These are phyloP conservation scores for Laspeyria flexula DNA, from an alignment of 2,888 invertebrate species.

Conservation along the genomic window DNA sequence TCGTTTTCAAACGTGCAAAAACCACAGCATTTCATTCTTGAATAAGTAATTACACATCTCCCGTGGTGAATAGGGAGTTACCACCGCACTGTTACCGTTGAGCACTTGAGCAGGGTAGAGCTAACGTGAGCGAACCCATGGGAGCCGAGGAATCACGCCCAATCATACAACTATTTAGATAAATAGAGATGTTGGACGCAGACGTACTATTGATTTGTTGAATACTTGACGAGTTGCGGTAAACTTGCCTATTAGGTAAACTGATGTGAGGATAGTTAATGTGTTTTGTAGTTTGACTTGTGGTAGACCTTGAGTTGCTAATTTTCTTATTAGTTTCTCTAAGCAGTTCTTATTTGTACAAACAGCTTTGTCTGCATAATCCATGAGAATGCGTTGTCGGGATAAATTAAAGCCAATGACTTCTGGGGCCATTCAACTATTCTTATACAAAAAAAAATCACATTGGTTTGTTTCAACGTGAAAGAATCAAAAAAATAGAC, in stretches of 20 bases:
- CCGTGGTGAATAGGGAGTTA: too few species aligned
- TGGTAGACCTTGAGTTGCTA: too few species aligned
- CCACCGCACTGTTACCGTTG: conserved; percentile 18
- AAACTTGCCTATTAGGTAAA: neutral
- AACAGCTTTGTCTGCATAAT: too few species aligned
- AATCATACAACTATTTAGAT: conserved; percentile 24
- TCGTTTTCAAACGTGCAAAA: neutral
- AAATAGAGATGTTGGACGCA: neutral
- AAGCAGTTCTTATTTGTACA: too few species aligned
- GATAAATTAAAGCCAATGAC: too few species aligned
- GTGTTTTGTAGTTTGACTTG: too few species aligned
- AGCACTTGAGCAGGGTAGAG: conserved; percentile 29
- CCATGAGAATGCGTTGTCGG: too few species aligned
- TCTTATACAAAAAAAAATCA: too few species aligned
- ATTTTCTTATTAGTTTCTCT: too few species aligned
- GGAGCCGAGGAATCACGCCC: conserved; percentile 37
- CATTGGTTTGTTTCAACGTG: too few species aligned
- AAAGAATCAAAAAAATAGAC: too few species aligned
- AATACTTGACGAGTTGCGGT: conserved; percentile 1
- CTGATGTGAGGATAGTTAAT: neutral
- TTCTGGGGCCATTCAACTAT: too few species aligned
- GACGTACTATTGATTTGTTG: neutral
- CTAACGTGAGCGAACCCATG: conserved; percentile 18
- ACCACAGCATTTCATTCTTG: conserved; percentile 18
- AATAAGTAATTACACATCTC: conserved; percentile 39